Percentiles rank a stretch among this genome's conserved stretches.
Conservation (phyloP, 2,797 vertebrate genomes). For the Triplophysa yarkandensis region DNA sequence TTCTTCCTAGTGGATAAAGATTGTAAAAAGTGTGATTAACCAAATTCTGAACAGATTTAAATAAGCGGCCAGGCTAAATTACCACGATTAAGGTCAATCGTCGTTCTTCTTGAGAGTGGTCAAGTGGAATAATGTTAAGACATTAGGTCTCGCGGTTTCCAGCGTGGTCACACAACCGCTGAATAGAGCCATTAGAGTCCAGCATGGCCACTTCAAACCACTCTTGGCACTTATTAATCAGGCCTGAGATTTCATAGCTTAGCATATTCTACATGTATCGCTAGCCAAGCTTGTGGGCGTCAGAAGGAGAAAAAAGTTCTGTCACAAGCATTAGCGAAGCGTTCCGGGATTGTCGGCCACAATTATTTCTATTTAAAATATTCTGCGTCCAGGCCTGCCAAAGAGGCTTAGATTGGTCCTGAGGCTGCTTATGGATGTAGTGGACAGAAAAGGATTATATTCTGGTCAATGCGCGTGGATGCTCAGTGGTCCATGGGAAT, state of each 20-base stretch:
- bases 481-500: slow-evolving; percentile 15
- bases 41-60: slow-evolving; percentile 54
- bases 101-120: slow-evolving; percentile 62
- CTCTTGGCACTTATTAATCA: slow-evolving; percentile 60
- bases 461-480: slow-evolving; percentile 8
- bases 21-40: slow-evolving; percentile 53
- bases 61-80: slow-evolving; percentile 66
- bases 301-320: slow-evolving; percentile 52
- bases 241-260: slow-evolving; percentile 52
- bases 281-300: slow-evolving; percentile 48
- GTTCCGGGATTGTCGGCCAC: slow-evolving; percentile 45
- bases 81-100: slow-evolving; percentile 76
- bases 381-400: slow-evolving; percentile 37
- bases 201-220: slow-evolving; percentile 45
- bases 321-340: slow-evolving; percentile 46
- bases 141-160: slow-evolving; percentile 47
- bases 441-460: slow-evolving; percentile 37
- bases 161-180: slow-evolving; percentile 49
- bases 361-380: slow-evolving; percentile 51
- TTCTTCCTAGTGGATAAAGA: slow-evolving; percentile 15
- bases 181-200: slow-evolving; percentile 54
- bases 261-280: slow-evolving; percentile 53
- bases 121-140: slow-evolving; percentile 70
- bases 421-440: slow-evolving; percentile 23
- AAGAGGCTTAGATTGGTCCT: slow-evolving; percentile 39